A percentile compares a stretch with the other conserved stretches of the same genome.
Conservation (phyloP, 1,140 invertebrate species). For the Pseudachorutes palmiensis region DNA sequence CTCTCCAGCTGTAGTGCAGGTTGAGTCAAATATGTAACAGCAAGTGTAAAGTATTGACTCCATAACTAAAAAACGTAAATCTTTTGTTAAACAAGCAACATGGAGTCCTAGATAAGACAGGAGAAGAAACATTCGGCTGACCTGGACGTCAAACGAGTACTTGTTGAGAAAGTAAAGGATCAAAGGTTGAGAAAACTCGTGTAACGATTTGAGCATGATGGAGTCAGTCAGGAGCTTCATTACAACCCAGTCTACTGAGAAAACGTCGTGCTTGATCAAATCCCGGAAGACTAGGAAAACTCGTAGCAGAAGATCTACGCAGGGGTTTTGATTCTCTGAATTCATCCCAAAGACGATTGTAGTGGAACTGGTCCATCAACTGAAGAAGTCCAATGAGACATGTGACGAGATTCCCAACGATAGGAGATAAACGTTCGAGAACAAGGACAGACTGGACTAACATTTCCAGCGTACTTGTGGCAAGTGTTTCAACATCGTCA, state of each 20-base stretch:
- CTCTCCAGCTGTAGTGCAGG: slow-evolving; percentile 75
- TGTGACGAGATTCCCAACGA: slow-evolving; percentile 68
- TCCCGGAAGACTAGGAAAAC: slow-evolving; percentile 79
- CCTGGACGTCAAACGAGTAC: slow-evolving; percentile 57
- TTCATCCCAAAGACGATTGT: slow-evolving; percentile 77
- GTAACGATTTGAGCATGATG: slow-evolving; percentile 72
- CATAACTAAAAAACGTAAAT: slow-evolving; percentile 58
- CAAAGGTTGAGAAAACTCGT: slow-evolving; percentile 78
- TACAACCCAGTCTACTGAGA: slow-evolving; percentile 84
- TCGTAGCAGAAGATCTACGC: slow-evolving; percentile 81
- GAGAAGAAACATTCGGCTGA: slow-evolving; percentile 37
- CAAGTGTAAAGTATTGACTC: slow-evolving; percentile 81
- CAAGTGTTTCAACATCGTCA: slow-evolving; percentile 73
- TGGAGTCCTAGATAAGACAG: background rate
- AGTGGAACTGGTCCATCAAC: slow-evolving; percentile 77
- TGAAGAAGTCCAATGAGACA: slow-evolving; percentile 76
- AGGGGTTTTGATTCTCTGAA: slow-evolving; percentile 60
- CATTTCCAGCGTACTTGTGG: slow-evolving; percentile 69
- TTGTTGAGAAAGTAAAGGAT: slow-evolving; percentile 70
- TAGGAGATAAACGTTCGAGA: slow-evolving; percentile 56
- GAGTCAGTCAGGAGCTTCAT: slow-evolving; percentile 85
- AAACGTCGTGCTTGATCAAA: slow-evolving; percentile 73
- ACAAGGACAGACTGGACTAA: slow-evolving; percentile 74
- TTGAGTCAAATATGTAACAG: slow-evolving; percentile 80
- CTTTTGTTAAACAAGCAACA: background rate